These are phyloP conservation scores for Oryzias dopingdopingensis DNA, from an alignment of 2,797 vertebrate species.

Conservation along the genomic window DNA sequence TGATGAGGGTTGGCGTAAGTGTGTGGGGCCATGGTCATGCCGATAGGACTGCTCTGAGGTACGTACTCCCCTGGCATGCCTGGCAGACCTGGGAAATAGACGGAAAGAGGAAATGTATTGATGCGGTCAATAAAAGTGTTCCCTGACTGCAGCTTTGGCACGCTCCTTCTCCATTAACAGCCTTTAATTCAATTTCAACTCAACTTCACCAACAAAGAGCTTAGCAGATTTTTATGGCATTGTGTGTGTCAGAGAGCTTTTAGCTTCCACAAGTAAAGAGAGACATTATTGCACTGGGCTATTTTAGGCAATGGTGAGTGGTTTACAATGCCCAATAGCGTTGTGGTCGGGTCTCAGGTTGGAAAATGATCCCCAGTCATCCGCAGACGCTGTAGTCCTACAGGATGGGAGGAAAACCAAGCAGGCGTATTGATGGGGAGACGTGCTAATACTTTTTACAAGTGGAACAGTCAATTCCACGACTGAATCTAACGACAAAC, in stretches of 20 bases:
- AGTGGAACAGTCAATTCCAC: slow-evolving; percentile 66
- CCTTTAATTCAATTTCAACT: slow-evolving; percentile 62
- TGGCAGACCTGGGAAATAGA: slow-evolving; percentile 86
- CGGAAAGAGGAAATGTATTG: slow-evolving; percentile 43
- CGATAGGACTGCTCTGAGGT: slow-evolving; percentile 98
- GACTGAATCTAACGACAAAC: slow-evolving; percentile 63
- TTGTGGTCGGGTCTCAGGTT: slow-evolving; percentile 74
- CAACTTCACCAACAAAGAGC: slow-evolving; percentile 52
- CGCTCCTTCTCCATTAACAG: slow-evolving; percentile 43
- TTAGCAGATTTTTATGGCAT: slow-evolving; percentile 62
- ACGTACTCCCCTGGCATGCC: slow-evolving; percentile 94
- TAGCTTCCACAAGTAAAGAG: slow-evolving; percentile 55
- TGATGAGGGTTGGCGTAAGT: slow-evolving; percentile 87
- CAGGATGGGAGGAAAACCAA: slow-evolving; percentile 66
- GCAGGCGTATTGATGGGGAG: slow-evolving; percentile 63
- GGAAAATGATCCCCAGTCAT: slow-evolving; percentile 71
- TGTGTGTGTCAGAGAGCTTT: slow-evolving; percentile 42
- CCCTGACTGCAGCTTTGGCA: slow-evolving; percentile 27
- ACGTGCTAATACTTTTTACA: slow-evolving; percentile 67
- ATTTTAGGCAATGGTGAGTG: slow-evolving; percentile 70
- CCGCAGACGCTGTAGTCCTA: slow-evolving; percentile 60
- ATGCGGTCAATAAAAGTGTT: slow-evolving; percentile 37
- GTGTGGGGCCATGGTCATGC: slow-evolving; percentile 96
- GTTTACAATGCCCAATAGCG: slow-evolving; percentile 72
- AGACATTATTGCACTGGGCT: slow-evolving; percentile 62